Conservation (phyloP, 2,888 invertebrate genomes). For the Gerris lacustris region DNA sequence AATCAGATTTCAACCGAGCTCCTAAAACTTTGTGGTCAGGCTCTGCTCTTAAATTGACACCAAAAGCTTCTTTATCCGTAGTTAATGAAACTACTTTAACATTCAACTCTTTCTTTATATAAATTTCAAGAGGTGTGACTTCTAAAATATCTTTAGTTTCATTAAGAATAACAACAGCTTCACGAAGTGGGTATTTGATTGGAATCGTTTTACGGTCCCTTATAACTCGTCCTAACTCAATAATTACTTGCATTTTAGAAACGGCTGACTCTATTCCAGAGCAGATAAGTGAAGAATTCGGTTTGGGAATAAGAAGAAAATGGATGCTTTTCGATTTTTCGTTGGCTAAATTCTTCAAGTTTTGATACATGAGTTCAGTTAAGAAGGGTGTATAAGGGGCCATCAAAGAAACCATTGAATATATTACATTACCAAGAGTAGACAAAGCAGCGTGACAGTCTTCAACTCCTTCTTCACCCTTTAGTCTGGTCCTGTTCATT, state of each 20-base stretch:
- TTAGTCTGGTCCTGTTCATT: conserved; percentile 87
- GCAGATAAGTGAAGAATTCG: conserved; percentile 55
- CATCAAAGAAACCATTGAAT: conserved; percentile 82
- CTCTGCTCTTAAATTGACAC: conserved; percentile 79
- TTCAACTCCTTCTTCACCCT: conserved; percentile 70
- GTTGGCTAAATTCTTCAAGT: conserved; percentile 53
- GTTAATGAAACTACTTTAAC: conserved; percentile 72
- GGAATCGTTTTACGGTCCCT: conserved; percentile 89
- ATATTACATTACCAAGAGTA: conserved; percentile 77
- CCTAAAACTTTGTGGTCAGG: conserved; percentile 90
- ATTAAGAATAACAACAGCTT: conserved; percentile 88
- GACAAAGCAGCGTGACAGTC: conserved; percentile 77
- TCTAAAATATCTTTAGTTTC: conserved; percentile 64
- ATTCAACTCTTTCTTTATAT: conserved; percentile 87
- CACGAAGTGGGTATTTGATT: conserved; percentile 89
- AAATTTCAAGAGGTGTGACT: conserved; percentile 53
- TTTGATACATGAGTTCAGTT: conserved; percentile 89
- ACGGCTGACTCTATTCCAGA: conserved; percentile 79
- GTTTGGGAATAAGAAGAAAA: conserved; percentile 75
- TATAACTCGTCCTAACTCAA: conserved; percentile 84
- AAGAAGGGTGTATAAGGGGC: conserved; percentile 96
- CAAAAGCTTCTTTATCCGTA: conserved; percentile 82
- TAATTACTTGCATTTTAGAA: conserved; percentile 82
- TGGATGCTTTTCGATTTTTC: conserved; percentile 64
- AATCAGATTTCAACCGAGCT: conserved; percentile 73